Conservation (phyloP, 2,113 vertebrate genomes). For the Cariama cristata region DNA sequence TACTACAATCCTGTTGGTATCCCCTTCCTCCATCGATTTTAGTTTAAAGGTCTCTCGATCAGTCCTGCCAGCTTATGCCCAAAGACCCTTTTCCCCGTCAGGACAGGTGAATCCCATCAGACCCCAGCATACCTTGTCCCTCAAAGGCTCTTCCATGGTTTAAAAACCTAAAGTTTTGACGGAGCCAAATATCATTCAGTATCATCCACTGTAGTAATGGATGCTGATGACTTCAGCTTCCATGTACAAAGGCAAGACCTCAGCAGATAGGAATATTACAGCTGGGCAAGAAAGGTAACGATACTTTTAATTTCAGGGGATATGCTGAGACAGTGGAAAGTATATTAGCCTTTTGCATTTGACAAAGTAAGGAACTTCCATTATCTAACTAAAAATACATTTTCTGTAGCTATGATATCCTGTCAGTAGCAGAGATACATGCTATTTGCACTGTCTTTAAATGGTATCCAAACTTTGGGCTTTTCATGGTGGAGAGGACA, state of each 20-base stretch:
- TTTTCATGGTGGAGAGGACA: neutral
- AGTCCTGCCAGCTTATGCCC: neutral
- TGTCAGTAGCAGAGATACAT: neutral
- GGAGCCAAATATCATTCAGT: neutral
- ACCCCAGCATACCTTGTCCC: neutral
- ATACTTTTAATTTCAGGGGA: neutral
- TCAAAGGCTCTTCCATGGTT: neutral
- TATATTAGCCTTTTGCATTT: neutral
- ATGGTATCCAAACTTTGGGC: neutral
- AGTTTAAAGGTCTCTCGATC: neutral
- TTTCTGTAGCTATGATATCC: neutral
- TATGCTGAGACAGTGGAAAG: neutral
- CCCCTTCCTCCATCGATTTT: accelerated
- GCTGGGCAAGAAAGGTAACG: neutral
- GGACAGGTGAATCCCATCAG: no score
- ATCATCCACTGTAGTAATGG: neutral
- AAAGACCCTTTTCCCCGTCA: neutral
- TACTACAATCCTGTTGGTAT: neutral
- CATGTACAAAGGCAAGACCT: neutral
- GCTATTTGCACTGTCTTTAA: neutral
- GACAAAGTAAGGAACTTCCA: neutral
- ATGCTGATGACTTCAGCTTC: neutral
- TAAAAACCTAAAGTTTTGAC: neutral
- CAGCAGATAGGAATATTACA: neutral
- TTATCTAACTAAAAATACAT: neutral